Evolutionary conservation across 2,113 vertebrate species (phyloP).

Genomic region (Planiliza haematocheilus): DNA sequence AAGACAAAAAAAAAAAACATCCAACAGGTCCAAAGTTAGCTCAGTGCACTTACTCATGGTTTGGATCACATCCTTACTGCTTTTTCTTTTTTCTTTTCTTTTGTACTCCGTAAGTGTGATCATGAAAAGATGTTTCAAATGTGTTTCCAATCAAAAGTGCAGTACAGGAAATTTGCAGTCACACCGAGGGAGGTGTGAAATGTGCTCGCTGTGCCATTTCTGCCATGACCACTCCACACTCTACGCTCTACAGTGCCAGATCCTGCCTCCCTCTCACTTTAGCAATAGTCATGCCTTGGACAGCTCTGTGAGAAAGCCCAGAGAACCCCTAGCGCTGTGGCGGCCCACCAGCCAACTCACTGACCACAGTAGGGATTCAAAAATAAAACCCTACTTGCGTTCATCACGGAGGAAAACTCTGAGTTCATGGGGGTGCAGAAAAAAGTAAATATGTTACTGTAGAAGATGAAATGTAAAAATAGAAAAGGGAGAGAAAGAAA

Average conservation of each 20-base stretch:
- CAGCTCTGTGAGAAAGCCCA: constrained; percentile 71
- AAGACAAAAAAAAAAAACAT: constrained; percentile 50
- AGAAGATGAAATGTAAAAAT: neutral
- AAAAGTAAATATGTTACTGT: constrained; percentile 23
- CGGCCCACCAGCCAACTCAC: constrained; percentile 44
- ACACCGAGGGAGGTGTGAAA: constrained; percentile 83
- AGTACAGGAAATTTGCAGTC: constrained; percentile 84
- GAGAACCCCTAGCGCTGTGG: constrained; percentile 59
- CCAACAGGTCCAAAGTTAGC: constrained; percentile 70
- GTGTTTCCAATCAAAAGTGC: constrained; percentile 78
- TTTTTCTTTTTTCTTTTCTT: constrained; percentile 53
- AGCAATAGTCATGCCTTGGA: constrained; percentile 76
- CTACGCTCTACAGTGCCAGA: constrained; percentile 70
- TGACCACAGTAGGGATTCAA: constrained; percentile 70
- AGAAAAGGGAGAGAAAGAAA: constrained; percentile 20
- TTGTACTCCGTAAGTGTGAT: constrained; percentile 70
- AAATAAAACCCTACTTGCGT: constrained; percentile 57
- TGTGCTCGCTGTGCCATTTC: constrained; percentile 81
- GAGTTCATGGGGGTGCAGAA: constrained; percentile 41
- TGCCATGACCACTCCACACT: constrained; percentile 76
- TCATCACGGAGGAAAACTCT: constrained; percentile 45
- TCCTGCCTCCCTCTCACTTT: constrained; percentile 70
- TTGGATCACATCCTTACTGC: constrained; percentile 60
- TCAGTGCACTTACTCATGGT: constrained; percentile 72
- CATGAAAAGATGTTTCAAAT: constrained; percentile 79